phyloP scores from a whole-genome alignment of 2,113 vertebrate genomes.

The Cynopterus brachyotis region DNA sequence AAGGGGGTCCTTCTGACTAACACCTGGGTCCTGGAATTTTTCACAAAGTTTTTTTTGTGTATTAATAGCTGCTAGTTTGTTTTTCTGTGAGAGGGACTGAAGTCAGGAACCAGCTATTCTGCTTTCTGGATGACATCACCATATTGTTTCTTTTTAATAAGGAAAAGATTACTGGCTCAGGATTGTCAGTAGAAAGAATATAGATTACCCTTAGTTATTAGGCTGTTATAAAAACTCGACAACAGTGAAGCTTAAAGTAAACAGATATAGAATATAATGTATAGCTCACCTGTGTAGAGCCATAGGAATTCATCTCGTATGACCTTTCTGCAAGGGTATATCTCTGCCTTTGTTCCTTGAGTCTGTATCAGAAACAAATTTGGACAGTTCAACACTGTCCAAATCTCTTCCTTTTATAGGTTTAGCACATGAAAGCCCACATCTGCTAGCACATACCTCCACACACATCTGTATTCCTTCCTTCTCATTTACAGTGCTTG shows the following conservation, averaged over 20 bases:
- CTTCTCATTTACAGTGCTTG: neutral
- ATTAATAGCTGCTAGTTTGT: neutral
- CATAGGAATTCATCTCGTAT: neutral
- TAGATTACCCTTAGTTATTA: neutral
- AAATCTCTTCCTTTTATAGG: neutral
- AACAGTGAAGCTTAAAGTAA: neutral
- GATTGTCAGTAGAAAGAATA: neutral
- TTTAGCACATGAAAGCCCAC: neutral
- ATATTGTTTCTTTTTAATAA: neutral
- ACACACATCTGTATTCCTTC: neutral
- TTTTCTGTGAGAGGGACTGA: neutral
- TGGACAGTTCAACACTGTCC: neutral
- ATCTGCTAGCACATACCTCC: neutral
- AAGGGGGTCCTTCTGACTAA: neutral
- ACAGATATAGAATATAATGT: neutral
- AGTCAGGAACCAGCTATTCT: neutral
- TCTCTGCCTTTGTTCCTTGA: neutral
- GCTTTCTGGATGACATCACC: neutral
- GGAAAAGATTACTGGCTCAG: neutral
- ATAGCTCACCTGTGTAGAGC: neutral
- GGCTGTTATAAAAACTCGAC: neutral
- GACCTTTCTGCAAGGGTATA: neutral
- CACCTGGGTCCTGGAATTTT: neutral
- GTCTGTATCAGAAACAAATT: neutral
- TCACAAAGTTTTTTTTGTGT: neutral